These are phyloP conservation scores for Lathronympha strigana DNA, from an alignment of 2,888 invertebrate species.

Conservation along the genomic window DNA sequence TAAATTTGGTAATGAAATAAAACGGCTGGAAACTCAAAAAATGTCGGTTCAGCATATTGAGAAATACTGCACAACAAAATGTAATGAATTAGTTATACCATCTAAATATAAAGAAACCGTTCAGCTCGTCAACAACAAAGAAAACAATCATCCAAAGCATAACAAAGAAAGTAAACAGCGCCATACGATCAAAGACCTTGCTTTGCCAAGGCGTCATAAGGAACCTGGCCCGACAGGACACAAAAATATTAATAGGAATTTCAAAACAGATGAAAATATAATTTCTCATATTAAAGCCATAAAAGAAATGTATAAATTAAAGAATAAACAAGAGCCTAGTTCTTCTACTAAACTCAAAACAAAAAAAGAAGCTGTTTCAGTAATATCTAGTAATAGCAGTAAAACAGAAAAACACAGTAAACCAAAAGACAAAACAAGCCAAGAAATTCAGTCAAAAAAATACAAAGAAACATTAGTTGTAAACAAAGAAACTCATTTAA, in stretches of 20 bases:
- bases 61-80: background rate
- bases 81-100: background rate
- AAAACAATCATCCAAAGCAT: slow-evolving; percentile 7
- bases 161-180: slow-evolving; percentile 11
- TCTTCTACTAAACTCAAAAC: slow-evolving; percentile 17
- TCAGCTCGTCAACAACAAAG: slow-evolving; percentile 8
- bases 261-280: slow-evolving; percentile 15
- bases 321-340: slow-evolving; percentile 13
- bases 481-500: background rate
- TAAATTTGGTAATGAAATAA: slow-evolving; percentile 1
- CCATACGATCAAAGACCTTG: background rate
- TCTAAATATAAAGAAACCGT: background rate
- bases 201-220: background rate
- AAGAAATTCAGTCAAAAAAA: background rate
- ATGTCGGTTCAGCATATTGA: background rate
- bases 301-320: slow-evolving; percentile 7
- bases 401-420: slow-evolving; percentile 1
- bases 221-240: background rate
- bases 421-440: background rate
- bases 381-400: background rate
- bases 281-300: background rate
- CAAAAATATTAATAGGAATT: background rate
- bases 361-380: slow-evolving; percentile 11
- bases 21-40: background rate
- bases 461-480: background rate